A percentile compares a stretch with the other conserved stretches of the same genome.
phyloP scores from a whole-genome alignment of 1,140 invertebrate genomes.

The Drusus annulatus region DNA sequence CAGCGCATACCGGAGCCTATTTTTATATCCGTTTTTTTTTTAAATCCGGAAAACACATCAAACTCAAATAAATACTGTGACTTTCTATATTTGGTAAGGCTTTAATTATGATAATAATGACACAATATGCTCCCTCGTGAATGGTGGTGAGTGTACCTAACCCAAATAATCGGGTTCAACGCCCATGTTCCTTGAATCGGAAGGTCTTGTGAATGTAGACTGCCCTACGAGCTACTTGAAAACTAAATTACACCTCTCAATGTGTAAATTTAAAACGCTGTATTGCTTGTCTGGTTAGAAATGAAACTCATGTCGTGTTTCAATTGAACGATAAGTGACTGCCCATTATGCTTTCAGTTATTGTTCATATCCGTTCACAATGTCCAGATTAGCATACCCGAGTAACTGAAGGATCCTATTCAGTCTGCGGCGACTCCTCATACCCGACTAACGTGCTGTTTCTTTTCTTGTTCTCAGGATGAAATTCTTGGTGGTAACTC shows the following conservation, averaged over 20 bases:
- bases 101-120: too few relatives aligned
- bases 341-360: constrained; percentile 50
- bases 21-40: too few relatives aligned
- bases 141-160: too few relatives aligned
- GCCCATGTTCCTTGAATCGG: background rate
- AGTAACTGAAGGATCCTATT: background rate
- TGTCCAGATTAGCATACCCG: constrained; percentile 26
- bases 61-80: too few relatives aligned
- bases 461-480: constrained; percentile 53
- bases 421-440: constrained; percentile 36
- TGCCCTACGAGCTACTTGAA: constrained; percentile 38
- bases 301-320: constrained; percentile 40
- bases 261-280: constrained; percentile 43
- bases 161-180: too few relatives aligned
- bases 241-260: constrained; percentile 45
- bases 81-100: too few relatives aligned
- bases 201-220: constrained; percentile 14
- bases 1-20: too few relatives aligned
- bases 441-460: constrained; percentile 43
- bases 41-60: too few relatives aligned
- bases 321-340: constrained; percentile 56
- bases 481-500: constrained; percentile 53
- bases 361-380: constrained; percentile 56
- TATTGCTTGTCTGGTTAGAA: constrained; percentile 21
- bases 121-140: too few relatives aligned